These are phyloP conservation scores for Hormaphis cornu DNA, from an alignment of 1,140 invertebrate species.

Conservation along the genomic window DNA sequence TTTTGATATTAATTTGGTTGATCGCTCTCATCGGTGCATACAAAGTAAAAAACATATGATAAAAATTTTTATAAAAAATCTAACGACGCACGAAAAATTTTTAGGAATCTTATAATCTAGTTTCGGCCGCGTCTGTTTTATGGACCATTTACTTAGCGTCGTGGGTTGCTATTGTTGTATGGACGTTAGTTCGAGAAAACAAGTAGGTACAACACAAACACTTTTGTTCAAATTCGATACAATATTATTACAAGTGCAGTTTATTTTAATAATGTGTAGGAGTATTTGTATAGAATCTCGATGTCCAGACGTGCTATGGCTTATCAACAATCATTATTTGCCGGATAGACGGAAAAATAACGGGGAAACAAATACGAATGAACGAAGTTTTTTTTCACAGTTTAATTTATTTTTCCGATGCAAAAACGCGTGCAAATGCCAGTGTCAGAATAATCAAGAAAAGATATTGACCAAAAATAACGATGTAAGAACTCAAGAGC, in stretches of 20 bases:
- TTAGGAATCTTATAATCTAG: background rate
- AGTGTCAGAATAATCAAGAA: no score
- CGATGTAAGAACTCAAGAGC: no score
- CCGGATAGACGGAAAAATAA: background rate
- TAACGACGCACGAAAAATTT: background rate
- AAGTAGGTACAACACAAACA: no score
- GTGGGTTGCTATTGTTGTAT: background rate
- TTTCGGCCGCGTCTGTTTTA: background rate
- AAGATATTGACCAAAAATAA: no score
- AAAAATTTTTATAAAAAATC: background rate
- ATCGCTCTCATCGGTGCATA: background rate
- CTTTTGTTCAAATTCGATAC: no score
- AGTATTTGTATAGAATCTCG: background rate
- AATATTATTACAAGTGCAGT: no score
- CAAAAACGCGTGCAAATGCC: no score
- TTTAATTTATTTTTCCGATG: no score
- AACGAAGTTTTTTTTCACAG: no score
- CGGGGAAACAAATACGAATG: no score
- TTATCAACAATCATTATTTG: background rate
- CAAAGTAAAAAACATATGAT: background rate
- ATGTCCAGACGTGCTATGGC: background rate
- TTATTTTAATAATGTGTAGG: no score
- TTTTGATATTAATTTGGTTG: background rate
- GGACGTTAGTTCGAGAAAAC: background rate
- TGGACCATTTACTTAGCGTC: background rate